Conservation (phyloP, 2,113 vertebrate species). For the Scolopax mira region DNA sequence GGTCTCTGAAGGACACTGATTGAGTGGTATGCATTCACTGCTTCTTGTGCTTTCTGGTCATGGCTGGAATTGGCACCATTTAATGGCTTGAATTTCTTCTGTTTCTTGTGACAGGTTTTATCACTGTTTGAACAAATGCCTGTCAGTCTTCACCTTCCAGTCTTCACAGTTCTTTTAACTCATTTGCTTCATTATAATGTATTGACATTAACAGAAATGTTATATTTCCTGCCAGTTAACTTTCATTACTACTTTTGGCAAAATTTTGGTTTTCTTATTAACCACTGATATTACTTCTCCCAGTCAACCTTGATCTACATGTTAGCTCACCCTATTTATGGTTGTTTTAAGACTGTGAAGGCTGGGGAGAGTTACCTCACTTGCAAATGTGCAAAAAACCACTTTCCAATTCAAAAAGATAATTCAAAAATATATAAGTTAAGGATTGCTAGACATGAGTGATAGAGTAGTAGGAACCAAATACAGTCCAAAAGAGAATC, state of each 20-base stretch:
- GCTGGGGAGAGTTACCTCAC: not conserved
- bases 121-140: not conserved
- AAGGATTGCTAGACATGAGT: not conserved
- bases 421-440: accelerated
- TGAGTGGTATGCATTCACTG: not conserved
- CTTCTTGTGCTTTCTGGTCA: not conserved
- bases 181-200: not conserved
- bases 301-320: not conserved
- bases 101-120: not conserved
- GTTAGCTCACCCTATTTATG: not conserved
- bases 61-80: not conserved
- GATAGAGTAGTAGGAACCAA: not conserved
- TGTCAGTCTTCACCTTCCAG: not conserved
- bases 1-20: not conserved
- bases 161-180: not conserved
- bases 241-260: not conserved
- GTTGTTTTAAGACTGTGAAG: not conserved
- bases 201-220: not conserved
- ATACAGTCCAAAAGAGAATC: not conserved
- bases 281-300: not conserved
- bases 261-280: not conserved
- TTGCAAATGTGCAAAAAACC: not conserved
- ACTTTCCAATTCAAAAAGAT: not conserved
- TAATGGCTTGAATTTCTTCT: not conserved
- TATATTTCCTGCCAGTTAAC: not conserved